A percentile compares a stretch with the other conserved stretches of the same genome.
Evolutionary conservation across 1,140 invertebrate species (phyloP).

Genomic region (Lepidostoma basale): DNA sequence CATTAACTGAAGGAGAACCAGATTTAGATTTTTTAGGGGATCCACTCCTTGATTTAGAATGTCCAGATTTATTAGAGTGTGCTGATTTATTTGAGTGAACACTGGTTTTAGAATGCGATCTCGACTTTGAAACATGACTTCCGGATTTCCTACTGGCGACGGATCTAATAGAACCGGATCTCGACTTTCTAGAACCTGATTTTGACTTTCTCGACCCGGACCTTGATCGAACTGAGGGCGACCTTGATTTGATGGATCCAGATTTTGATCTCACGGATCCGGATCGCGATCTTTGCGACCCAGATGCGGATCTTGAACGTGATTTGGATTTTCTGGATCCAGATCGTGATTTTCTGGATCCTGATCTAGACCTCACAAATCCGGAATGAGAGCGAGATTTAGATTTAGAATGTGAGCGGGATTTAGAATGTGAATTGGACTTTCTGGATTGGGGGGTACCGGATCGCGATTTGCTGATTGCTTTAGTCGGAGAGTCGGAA

Average conservation of each 20-base stretch:
- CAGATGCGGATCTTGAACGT: conserved; percentile 52
- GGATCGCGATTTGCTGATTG: conserved; percentile 6
- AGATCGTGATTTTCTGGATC: conserved; percentile 51
- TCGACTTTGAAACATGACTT: no score
- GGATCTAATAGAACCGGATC: conserved; percentile 25
- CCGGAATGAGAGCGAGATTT: neutral
- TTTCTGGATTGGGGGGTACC: conserved; percentile 14
- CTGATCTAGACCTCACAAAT: conserved; percentile 31
- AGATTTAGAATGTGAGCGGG: neutral
- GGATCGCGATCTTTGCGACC: conserved; percentile 52
- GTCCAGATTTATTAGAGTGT: neutral
- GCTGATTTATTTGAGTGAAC: no score
- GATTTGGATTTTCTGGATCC: conserved; percentile 42
- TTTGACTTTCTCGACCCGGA: conserved; percentile 40
- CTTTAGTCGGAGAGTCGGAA: conserved; percentile 8
- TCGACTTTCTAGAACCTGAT: conserved; percentile 48
- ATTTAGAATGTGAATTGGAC: neutral
- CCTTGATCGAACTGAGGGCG: conserved; percentile 42
- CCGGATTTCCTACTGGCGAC: no score
- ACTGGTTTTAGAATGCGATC: no score
- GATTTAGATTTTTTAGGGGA: conserved; percentile 46
- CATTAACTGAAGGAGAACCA: conserved; percentile 42
- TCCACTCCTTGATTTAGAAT: neutral
- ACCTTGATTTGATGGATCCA: conserved; percentile 46
- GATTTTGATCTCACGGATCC: conserved; percentile 48